These are phyloP conservation scores for Nycticryphes semicollaris DNA, from an alignment of 2,113 vertebrate species.

Conservation along the genomic window DNA sequence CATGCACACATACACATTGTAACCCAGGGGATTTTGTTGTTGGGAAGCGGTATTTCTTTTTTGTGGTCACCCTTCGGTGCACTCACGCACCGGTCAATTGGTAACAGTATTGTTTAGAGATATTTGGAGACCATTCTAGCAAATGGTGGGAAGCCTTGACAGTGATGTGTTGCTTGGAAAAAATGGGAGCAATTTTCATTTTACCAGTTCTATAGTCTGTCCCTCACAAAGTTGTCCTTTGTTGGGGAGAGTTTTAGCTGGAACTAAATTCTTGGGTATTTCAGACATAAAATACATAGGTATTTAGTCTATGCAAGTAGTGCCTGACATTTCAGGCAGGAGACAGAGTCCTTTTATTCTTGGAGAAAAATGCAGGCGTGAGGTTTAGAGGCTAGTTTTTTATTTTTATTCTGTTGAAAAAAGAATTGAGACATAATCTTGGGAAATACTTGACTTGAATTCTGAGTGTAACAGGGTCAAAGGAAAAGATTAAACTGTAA, in stretches of 20 bases:
- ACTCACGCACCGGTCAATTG: accelerated
- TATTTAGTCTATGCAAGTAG: background rate
- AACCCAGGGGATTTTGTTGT: background rate
- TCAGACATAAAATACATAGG: background rate
- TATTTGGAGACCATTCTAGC: background rate
- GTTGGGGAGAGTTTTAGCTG: background rate
- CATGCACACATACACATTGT: background rate
- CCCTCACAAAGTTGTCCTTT: background rate
- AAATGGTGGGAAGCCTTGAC: background rate
- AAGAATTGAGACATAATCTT: background rate
- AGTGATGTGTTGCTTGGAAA: background rate
- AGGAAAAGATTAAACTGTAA: background rate
- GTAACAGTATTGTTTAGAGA: background rate
- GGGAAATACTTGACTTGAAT: background rate
- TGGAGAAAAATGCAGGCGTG: background rate
- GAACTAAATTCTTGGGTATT: background rate
- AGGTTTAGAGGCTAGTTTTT: background rate
- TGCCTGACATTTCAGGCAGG: background rate
- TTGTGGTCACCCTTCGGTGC: background rate
- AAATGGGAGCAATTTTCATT: background rate
- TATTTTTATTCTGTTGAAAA: background rate
- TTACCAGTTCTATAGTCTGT: background rate
- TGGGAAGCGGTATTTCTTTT: background rate
- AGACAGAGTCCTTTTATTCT: background rate
- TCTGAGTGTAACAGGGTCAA: background rate